Percentiles rank a stretch among this genome's conserved stretches.
Evolutionary conservation across 2,797 vertebrate species (phyloP).

Genomic region (Gallinago stenura): DNA sequence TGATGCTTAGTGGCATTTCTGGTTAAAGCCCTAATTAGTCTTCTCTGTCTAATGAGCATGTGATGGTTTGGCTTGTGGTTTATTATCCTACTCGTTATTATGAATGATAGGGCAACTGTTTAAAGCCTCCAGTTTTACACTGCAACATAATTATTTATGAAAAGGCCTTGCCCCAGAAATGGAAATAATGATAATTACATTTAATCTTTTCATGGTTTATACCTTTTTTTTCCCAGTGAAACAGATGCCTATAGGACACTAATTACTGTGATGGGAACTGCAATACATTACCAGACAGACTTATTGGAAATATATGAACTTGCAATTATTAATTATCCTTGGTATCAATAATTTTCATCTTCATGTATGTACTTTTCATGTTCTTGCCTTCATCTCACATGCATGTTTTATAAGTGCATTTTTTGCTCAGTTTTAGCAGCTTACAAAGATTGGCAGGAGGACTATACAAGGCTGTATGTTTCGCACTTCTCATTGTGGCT

Average conservation of each 20-base stretch:
- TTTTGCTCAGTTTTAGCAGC: neutral
- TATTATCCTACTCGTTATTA: slow-evolving; percentile 75
- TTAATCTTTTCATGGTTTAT: slow-evolving; percentile 72
- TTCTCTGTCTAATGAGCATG: slow-evolving; percentile 67
- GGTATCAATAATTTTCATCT: neutral
- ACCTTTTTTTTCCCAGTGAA: slow-evolving; percentile 49
- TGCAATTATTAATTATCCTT: neutral
- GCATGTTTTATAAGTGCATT: neutral
- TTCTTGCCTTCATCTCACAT: neutral
- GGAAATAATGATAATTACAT: slow-evolving; percentile 79
- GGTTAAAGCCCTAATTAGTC: slow-evolving; percentile 74
- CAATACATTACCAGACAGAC: neutral
- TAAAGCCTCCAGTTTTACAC: slow-evolving; percentile 67
- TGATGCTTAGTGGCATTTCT: slow-evolving; percentile 69
- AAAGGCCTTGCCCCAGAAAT: slow-evolving; percentile 76
- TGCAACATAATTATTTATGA: slow-evolving; percentile 78
- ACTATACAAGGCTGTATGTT: neutral
- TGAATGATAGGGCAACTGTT: slow-evolving; percentile 65
- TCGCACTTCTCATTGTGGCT: neutral
- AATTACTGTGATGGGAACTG: slow-evolving; percentile 49
- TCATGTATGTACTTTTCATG: neutral
- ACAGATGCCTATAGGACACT: slow-evolving; percentile 61
- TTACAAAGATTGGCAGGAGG: neutral
- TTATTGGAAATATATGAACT: slow-evolving; percentile 2
- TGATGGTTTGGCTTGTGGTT: slow-evolving; percentile 65